Evolutionary conservation across 2,113 vertebrate genomes (phyloP), one percentile per base, ranked within the genome.

Genomic region (Diphyllodes magnificus): DNA sequence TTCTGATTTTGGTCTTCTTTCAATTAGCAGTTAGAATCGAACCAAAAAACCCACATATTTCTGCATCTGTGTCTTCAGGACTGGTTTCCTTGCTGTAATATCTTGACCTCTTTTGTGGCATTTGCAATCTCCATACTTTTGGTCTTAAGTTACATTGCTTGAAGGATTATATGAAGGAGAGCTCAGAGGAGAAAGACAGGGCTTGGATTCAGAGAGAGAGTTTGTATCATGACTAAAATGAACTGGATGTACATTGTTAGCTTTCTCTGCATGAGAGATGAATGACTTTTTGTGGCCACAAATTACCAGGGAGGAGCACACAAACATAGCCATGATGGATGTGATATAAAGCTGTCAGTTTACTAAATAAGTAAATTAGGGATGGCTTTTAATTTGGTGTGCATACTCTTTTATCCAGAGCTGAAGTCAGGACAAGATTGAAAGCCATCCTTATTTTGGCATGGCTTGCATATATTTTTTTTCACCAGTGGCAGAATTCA

Each of bases 31-130:
- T 68, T 51, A 86, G 70, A 60, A 60, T 1, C 47, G 61, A 94
- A 68, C 11, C 8, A 49, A 80, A 60, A 51, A 16, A 6, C 0
- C 0, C 9, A 4, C 35, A 2, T 1, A 1, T 61, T 85, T 80
- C 66, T 92, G 23, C 30, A 14, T 65, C 56, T 71, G 25, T 75
- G 8, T 72, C 37, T 82, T 65, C 53, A 71, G 33, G 37, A 31
- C 45, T 59, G 35, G 4, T 57, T 80, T 91, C 18, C 35, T 70
- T 82, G 18, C 35, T 81, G 6, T 35, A 31, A 39, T 8, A 18
- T 54, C 19, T 73, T 65, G 28, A 7, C 19, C n/a, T 79, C 35
- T 69, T 73, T 72, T 39, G 16, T 24, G 24, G 12, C 20, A 21
- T 71, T 70, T 68, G 30, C 35, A 19, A 10, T 19, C 51, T 88